Percentiles rank a stretch among this genome's conserved stretches.
Conservation (phyloP, 2,113 vertebrate genomes). For the Sapayoa aenigma region DNA sequence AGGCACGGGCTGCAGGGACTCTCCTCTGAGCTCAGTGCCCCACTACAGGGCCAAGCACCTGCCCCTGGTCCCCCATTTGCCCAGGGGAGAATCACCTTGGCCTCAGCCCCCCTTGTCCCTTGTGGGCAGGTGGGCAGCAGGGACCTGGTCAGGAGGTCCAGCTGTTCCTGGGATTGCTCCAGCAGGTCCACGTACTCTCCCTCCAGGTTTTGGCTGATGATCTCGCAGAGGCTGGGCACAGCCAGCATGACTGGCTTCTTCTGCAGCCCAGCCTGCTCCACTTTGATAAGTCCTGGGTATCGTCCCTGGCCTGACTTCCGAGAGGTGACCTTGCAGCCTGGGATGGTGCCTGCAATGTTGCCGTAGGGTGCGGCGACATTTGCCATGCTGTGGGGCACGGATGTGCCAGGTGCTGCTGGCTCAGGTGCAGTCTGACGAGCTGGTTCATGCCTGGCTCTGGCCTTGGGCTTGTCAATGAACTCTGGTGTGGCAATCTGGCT, state of each 20-base stretch:
- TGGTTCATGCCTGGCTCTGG: neutral
- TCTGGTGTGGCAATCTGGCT: constrained; percentile 79
- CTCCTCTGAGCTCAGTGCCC: constrained; percentile 65
- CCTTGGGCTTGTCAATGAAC: constrained; percentile 71
- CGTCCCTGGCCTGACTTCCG: constrained; percentile 57
- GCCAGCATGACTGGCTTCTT: constrained; percentile 50
- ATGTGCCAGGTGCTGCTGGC: neutral
- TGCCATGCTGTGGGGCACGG: neutral
- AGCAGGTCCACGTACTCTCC: constrained; percentile 88
- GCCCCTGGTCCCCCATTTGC: neutral
- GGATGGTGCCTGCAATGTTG: neutral
- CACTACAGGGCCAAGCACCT: constrained; percentile 30
- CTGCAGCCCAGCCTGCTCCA: constrained; percentile 58
- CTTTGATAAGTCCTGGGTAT: constrained; percentile 71
- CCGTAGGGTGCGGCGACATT: neutral
- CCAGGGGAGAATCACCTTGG: neutral
- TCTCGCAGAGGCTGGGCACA: constrained; percentile 71
- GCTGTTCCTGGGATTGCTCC: constrained; percentile 73
- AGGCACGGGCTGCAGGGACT: constrained; percentile 74
- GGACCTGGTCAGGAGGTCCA: neutral
- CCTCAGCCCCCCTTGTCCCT: rapidly evolving
- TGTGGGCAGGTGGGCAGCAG: rapidly evolving
- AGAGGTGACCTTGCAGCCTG: constrained; percentile 72
- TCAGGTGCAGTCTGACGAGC: neutral
- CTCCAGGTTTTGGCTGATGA: constrained; percentile 75